Conservation (phyloP, 2,888 invertebrate genomes). For the Epistrophe grossulariae region DNA sequence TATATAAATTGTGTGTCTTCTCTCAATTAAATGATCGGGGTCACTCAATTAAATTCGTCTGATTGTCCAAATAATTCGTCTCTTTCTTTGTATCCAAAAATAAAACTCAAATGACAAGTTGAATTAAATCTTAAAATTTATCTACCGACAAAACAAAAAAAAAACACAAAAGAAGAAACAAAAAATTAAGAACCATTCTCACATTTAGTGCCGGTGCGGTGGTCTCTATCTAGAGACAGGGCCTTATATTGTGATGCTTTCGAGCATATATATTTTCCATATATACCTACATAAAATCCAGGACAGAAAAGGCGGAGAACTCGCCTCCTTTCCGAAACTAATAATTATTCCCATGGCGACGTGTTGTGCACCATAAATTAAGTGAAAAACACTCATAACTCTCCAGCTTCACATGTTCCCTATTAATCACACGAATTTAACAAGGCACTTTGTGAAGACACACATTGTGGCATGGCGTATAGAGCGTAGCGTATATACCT, state of each 20-base stretch:
- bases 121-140: constrained; percentile 39
- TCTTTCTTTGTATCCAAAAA: constrained; percentile 31
- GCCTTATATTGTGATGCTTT: neutral
- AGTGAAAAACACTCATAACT: constrained; percentile 77
- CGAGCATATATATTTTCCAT: constrained; percentile 12
- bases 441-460: constrained; percentile 71
- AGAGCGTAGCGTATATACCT: neutral
- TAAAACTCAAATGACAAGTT: constrained; percentile 41
- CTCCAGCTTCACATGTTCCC: constrained; percentile 78
- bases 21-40: constrained; percentile 74
- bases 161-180: neutral
- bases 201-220: constrained; percentile 12
- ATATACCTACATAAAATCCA: neutral
- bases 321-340: constrained; percentile 47
- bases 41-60: constrained; percentile 73
- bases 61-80: constrained; percentile 70
- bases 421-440: constrained; percentile 77
- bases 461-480: constrained; percentile 23
- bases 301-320: constrained; percentile 4
- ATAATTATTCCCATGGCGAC: constrained; percentile 71
- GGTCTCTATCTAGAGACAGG: constrained; percentile 35
- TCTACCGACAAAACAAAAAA: constrained; percentile 27
- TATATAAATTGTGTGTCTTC: constrained; percentile 6
- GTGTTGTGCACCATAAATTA: constrained; percentile 77
- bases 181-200: constrained; percentile 22